These are phyloP conservation scores for Calcarius lapponicus DNA, from an alignment of 2,797 vertebrate genomes.

Conservation along the genomic window DNA sequence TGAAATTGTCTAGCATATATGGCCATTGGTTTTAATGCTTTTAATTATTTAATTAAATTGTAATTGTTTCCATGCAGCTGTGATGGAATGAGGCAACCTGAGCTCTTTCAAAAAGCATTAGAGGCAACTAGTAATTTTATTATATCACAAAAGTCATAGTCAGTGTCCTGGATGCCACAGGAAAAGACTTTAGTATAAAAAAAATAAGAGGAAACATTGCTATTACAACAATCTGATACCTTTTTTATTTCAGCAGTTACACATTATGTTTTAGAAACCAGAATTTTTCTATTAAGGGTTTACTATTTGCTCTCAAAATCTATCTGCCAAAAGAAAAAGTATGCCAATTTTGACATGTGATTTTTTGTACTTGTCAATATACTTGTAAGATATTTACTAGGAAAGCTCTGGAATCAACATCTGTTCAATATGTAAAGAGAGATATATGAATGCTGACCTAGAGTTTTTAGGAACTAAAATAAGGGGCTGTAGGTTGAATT, in stretches of 20 bases:
- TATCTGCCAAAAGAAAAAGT: slow-evolving; percentile 11
- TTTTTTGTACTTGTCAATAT: not conserved
- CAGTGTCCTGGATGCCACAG: not conserved
- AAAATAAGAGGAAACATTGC: not conserved
- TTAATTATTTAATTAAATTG: not conserved
- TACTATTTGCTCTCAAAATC: slow-evolving; percentile 20
- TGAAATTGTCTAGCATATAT: not conserved
- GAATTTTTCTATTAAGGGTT: slow-evolving; percentile 13
- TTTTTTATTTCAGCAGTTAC: not conserved
- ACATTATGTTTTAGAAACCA: not conserved
- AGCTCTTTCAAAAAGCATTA: not conserved
- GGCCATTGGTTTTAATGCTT: slow-evolving; percentile 23
- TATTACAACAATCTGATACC: not conserved
- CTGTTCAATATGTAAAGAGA: not conserved
- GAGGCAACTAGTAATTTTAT: not conserved
- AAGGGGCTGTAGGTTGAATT: not conserved
- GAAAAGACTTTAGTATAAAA: not conserved
- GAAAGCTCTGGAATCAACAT: not conserved
- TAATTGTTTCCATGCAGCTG: not conserved
- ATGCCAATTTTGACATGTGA: not conserved
- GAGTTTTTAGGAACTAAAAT: not conserved
- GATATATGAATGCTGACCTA: not conserved
- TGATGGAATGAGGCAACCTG: not conserved
- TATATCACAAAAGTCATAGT: not conserved
- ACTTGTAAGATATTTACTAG: not conserved